Percentiles rank a stretch among this genome's conserved stretches.
phyloP scores from a whole-genome alignment of 2,888 invertebrate species.

The Hydriomena furcata region DNA sequence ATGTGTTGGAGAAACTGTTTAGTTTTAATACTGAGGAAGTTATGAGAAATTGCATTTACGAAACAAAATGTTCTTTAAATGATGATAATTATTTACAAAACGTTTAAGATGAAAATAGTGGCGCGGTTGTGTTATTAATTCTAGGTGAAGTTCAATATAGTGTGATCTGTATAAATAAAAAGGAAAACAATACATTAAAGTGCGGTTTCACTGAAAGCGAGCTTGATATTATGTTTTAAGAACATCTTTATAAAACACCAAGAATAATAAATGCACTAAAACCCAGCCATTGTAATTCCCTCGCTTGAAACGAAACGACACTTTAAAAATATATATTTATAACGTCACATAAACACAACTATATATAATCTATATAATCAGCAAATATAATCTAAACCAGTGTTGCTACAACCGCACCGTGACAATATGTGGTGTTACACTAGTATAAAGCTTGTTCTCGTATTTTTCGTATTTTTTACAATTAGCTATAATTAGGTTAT shows the following conservation, averaged over 20 bases:
- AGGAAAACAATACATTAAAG: constrained; percentile 11
- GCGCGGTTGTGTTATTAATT: constrained; percentile 44
- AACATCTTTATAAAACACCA: no score
- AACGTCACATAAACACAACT: constrained; percentile 14
- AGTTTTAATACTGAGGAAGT: constrained; percentile 70
- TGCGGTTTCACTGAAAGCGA: constrained; percentile 6
- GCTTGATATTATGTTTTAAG: not conserved
- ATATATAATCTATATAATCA: constrained; percentile 13
- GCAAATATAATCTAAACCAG: constrained; percentile 12
- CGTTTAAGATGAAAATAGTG: constrained; percentile 55
- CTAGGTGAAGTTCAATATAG: constrained; percentile 13
- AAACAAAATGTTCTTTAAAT: constrained; percentile 49
- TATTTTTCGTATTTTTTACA: constrained; percentile 20
- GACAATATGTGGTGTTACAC: constrained; percentile 62
- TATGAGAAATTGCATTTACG: constrained; percentile 35
- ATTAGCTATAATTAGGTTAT: constrained; percentile 15
- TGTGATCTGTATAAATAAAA: constrained; percentile 2
- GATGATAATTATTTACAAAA: constrained; percentile 71
- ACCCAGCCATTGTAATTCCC: not conserved
- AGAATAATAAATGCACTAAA: constrained; percentile 22
- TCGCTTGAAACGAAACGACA: constrained; percentile 8
- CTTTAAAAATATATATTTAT: constrained; percentile 18
- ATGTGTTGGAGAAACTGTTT: constrained; percentile 40
- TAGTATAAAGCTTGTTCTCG: constrained; percentile 79
- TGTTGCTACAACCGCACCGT: constrained; percentile 42